Evolutionary conservation across 2,888 invertebrate genomes (phyloP).

Genomic region (Chouioia cunea): DNA sequence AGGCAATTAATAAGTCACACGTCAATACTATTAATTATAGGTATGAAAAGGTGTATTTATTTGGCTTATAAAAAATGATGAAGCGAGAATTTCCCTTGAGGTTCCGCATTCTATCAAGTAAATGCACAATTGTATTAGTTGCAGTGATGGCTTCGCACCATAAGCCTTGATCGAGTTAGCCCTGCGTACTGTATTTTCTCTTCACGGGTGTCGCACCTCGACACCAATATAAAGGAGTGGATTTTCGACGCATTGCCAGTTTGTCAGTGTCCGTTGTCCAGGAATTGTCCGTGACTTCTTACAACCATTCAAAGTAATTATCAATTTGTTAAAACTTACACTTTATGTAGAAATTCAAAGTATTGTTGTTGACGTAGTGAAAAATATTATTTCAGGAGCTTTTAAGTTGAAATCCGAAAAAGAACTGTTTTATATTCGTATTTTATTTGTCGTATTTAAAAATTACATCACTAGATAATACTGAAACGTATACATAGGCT

Average conservation of each 20-base stretch:
- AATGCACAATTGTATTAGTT: conserved; percentile 35
- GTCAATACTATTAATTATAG: no score
- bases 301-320: no score
- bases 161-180: conserved; percentile 36
- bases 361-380: background rate
- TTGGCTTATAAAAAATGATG: conserved; percentile 6
- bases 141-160: conserved; percentile 29
- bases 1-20: no score
- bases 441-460: background rate
- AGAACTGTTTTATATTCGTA: background rate
- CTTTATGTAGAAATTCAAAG: no score
- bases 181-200: conserved; percentile 19
- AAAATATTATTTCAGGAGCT: background rate
- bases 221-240: conserved; percentile 39
- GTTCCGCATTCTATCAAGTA: conserved; percentile 33
- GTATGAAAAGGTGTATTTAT: no score
- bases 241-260: conserved; percentile 32
- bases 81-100: conserved; percentile 43
- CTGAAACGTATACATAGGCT: background rate
- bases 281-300: conserved; percentile 9
- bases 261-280: conserved; percentile 34
- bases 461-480: background rate
- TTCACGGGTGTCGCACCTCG: conserved; percentile 16
- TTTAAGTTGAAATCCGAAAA: background rate
- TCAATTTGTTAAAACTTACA: background rate